Base-by-base conservation (phyloP, 2,888 invertebrate species). In the Amphiduros pacificus region DNA sequence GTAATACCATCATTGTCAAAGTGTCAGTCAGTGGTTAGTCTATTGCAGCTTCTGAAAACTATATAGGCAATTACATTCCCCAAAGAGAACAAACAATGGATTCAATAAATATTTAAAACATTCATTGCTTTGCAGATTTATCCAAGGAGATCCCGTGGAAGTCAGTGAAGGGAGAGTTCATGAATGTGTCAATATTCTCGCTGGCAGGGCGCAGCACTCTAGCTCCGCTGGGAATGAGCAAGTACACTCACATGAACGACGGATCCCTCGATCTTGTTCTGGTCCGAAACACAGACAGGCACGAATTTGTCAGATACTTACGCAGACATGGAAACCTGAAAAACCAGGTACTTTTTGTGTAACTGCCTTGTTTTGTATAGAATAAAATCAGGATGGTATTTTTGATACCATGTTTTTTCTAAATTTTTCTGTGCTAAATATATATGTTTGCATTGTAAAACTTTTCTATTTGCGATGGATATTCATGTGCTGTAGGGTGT, bases 261-360 rank as follows among this genome's bases (percentile, higher is more conserved):
- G 81, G 81, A 6, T 69, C 65, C 48, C 68, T 79, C 52, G 78
- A 80, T 52, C 63, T 81, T 4, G 73, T 80, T 1, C 64, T 81
- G 20, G 74, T 80, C n/a, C 74, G 76, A 63, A 64, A 73, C 6
- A 65, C 71, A 0, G 68, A 70, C 28, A 67, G 76, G 49, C 79
- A 75, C 62, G 78, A 81, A 49, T 80, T 79, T 62, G 59, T 78
- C 11, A 64, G 80, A 9, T 74, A 72, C 54, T 64, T 81, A 4
- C 74, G 75, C 57, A 61, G 81, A 32, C 75, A 79, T 67, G 74
- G 74, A 22, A 79, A 75, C 61, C 60, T 70, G 2, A 81, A 81
- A 71, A 73, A 80, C 64, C 79, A 78, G 73, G 80, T 80, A 20
- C 40, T n/a, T n/a, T n/a, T n/a, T n/a, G n/a, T n/a, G n/a, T n/a